Percentiles rank a stretch among this genome's conserved stretches.
Evolutionary conservation across 2,888 invertebrate species (phyloP).

Genomic region (Platycnemis pennipes): DNA sequence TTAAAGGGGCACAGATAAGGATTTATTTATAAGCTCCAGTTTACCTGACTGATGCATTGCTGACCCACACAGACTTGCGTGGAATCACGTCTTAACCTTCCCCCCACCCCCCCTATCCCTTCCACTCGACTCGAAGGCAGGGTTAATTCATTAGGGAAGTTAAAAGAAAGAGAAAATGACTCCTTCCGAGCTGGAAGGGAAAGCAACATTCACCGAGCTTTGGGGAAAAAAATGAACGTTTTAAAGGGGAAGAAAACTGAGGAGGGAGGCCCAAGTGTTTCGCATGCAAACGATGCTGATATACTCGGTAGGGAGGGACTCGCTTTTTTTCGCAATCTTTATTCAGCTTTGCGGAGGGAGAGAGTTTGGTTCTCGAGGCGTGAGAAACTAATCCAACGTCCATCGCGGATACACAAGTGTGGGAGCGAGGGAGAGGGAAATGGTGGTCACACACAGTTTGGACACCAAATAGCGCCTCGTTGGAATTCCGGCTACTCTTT

Average conservation of each 20-base stretch:
- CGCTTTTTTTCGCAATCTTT: neutral
- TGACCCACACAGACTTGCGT: neutral
- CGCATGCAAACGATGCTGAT: neutral
- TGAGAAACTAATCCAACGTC: neutral
- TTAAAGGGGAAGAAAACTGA: neutral
- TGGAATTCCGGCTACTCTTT: neutral
- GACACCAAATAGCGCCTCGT: neutral
- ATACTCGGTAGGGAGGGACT: neutral
- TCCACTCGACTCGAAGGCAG: neutral
- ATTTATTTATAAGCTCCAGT: neutral
- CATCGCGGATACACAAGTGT: neutral
- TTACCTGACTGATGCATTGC: neutral
- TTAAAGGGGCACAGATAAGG: neutral
- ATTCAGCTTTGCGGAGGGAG: neutral
- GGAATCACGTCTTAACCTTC: neutral
- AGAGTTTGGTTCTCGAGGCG: neutral
- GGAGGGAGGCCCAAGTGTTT: neutral
- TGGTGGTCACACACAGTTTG: too few relatives aligned
- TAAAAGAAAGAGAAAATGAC: too few relatives aligned
- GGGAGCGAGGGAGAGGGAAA: too few relatives aligned
- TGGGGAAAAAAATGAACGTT: too few relatives aligned
- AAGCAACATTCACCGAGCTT: too few relatives aligned
- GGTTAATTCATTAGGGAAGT: too few relatives aligned
- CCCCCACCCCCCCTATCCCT: neutral
- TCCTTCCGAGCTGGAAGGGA: too few relatives aligned